Conservation (phyloP, 2,113 vertebrate genomes). For the Orthonyx spaldingii region DNA sequence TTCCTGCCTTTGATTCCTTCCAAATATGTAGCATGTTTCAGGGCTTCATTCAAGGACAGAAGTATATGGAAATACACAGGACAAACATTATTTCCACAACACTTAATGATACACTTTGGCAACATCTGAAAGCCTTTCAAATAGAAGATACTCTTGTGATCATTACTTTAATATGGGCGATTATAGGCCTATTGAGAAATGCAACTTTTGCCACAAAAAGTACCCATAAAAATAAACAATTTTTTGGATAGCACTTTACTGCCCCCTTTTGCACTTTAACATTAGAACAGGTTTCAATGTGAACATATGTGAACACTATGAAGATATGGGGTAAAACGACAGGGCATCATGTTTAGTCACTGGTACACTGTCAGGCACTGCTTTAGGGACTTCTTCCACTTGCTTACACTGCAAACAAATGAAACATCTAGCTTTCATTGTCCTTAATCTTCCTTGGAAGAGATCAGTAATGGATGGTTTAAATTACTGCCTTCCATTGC, state of each 20-base stretch:
- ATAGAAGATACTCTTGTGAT: neutral
- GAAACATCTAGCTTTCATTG: neutral
- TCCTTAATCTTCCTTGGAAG: conserved; percentile 11
- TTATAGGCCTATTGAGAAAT: conserved; percentile 9
- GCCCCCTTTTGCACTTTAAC: conserved; percentile 80
- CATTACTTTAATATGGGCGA: neutral
- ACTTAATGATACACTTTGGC: neutral
- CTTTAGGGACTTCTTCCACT: conserved; percentile 6
- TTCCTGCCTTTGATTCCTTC: neutral
- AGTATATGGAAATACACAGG: neutral
- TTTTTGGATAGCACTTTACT: conserved; percentile 77
- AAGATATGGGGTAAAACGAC: neutral
- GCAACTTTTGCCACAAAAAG: conserved; percentile 13
- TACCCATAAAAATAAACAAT: neutral
- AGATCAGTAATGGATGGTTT: conserved; percentile 16
- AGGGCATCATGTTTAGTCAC: neutral
- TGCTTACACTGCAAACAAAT: neutral
- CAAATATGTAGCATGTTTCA: conserved; percentile 5
- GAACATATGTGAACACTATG: neutral
- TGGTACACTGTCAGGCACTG: neutral
- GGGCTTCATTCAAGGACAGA: neutral
- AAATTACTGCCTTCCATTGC: conserved; percentile 32
- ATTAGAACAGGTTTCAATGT: conserved; percentile 69
- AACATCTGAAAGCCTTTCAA: neutral
- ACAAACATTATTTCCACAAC: neutral